Evolutionary conservation across 2,113 vertebrate species (phyloP), one percentile per base, ranked within the genome.

Genomic region (Turdus rufiventris): DNA sequence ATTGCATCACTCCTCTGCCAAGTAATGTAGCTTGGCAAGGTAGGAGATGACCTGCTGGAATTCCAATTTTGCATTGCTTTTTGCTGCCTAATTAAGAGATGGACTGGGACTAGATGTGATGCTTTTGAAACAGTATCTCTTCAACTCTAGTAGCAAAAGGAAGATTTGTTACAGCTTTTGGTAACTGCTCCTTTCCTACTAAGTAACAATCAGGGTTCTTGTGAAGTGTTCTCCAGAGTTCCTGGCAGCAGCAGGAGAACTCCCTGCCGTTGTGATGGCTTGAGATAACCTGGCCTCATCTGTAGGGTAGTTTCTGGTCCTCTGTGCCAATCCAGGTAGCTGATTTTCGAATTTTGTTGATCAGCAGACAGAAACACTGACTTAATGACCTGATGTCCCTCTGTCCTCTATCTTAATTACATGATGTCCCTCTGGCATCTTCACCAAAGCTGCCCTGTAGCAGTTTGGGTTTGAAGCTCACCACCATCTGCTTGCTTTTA

Each of bases 11-110:
- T 94, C 48, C 45, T 91, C 43, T 90, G 60, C 83, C 72, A 74
- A 74, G 79, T 85, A 77, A 94, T 91, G 72, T 75, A 86, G 48
- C 65, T 84, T 75, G 85, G 88, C 79, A 74, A 93, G 90, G 79
- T 91, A 78, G 93, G 72, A 65, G 94, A 90, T 95, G 56, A 95
- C 91, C 88, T 71, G 23, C 75, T 93, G 92, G 90, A 93, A 96
- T 95, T 80, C 17, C 43, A 56, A 67, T 91, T 88, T 67, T 60
- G 31, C 56, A 33, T 81, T 83, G 34, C 58, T 89, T 91, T 58
- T 43, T 88, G 62, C 70, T 81, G 33, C 24, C 56, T 84, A 54
- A 77, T 90, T 84, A 74, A 60, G 56, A 53, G 43, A 12, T 68
- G 48, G 48, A 19, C 40, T 61, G 9, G 47, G 79, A 86, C 43